Evolutionary conservation across 1,140 invertebrate genomes (phyloP).

Genomic region (Procambarus virginalis): DNA sequence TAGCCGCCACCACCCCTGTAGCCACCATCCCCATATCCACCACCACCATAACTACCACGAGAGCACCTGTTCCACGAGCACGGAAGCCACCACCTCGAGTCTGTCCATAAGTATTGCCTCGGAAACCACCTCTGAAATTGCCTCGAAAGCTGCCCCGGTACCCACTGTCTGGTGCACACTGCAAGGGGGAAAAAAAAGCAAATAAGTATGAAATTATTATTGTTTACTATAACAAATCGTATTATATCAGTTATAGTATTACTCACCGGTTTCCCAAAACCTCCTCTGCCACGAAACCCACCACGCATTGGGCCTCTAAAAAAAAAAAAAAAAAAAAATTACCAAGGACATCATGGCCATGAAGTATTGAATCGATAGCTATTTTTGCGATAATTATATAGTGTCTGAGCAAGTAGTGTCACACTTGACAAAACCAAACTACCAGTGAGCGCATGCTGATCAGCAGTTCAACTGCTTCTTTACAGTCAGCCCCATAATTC

Average conservation of each 20-base stretch:
- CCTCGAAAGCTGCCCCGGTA: slow-evolving; percentile 35
- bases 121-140: slow-evolving; percentile 18
- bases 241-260: background rate
- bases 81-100: slow-evolving; percentile 31
- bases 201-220: too few relatives aligned
- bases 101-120: slow-evolving; percentile 33
- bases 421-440: too few relatives aligned
- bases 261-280: slow-evolving; percentile 47
- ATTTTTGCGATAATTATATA: too few relatives aligned
- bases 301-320: slow-evolving; percentile 44
- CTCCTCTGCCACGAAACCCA: slow-evolving; percentile 48
- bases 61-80: slow-evolving; percentile 24
- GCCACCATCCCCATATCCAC: slow-evolving; percentile 27
- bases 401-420: too few relatives aligned
- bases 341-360: background rate
- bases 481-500: too few relatives aligned
- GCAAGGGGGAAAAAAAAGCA: background rate
- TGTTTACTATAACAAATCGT: background rate
- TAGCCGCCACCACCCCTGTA: slow-evolving; percentile 38
- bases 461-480: too few relatives aligned
- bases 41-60: slow-evolving; percentile 25
- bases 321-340: background rate
- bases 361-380: too few relatives aligned
- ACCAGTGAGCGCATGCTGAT: too few relatives aligned
- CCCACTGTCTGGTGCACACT: slow-evolving; percentile 28